Evolutionary conservation across 2,113 vertebrate species (phyloP), one percentile per base, ranked within the genome.

Genomic region (Gorilla gorilla): DNA sequence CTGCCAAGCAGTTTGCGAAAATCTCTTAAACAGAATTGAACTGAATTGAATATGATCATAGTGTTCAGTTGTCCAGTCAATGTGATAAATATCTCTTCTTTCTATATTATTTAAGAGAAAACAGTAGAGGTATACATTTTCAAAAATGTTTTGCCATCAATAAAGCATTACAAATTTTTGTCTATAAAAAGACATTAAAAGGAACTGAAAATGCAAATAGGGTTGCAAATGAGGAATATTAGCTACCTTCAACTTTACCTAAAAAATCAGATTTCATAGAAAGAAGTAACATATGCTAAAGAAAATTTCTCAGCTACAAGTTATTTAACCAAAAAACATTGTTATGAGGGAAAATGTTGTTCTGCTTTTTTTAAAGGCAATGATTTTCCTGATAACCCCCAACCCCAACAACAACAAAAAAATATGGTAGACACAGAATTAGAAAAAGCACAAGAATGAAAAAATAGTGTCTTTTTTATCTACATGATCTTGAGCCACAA

Each of bases 311-410:
- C 52, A 87, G 6, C 32, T 79, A 35, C 9, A 95, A 76, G 38
- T 75, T 57, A 70, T 66, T 32, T 89, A 82, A 30, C 20, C 25
- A 72, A 66, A 84, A 89, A 11, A 13, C 8, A 90, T 43, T 80
- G 18, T 82, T 89, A 70, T 6, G 61, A 13, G 20, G 43, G 14
- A 45, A 83, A 84, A 68, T 35, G 11, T 55, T 93, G 17, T 38
- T 55, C 55, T 93, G 2, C 5, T 84, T 94, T 87, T 75, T 89
- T 95, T 14, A 64, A 87, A 98, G 17, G 12, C 45, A 94, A 52
- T 79, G 89, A 35, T 81, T 94, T 59, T 84, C 2, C 32, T 92
- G 5, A 14, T n/a, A 4, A 16, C 8, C 6, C 11, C 73, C 35
- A 11, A 11, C 40, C 8, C 61, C 32, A 80, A 35, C 20, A 81